These are phyloP conservation scores for Chesias legatella DNA, from an alignment of 2,888 invertebrate species.

Conservation along the genomic window DNA sequence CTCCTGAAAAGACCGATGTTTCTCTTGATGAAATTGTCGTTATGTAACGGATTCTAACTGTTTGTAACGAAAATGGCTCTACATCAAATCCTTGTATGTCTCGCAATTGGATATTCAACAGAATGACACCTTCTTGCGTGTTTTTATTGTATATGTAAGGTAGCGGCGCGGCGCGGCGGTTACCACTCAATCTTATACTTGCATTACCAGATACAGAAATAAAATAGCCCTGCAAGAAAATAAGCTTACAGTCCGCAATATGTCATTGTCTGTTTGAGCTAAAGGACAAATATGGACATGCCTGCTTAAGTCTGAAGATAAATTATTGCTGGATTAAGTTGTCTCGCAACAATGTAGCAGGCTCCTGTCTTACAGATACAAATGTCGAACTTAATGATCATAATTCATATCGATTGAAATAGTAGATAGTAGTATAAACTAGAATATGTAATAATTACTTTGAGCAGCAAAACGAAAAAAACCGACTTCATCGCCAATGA, in stretches of 20 bases:
- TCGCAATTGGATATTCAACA: constrained; percentile 3
- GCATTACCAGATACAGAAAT: constrained; percentile 8
- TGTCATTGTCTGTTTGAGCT: constrained; percentile 11
- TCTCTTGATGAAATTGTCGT: neutral
- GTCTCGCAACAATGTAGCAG: constrained; percentile 22
- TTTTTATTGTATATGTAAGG: constrained; percentile 10
- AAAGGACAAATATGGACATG: constrained; percentile 21
- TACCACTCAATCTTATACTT: constrained; percentile 13
- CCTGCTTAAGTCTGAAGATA: constrained; percentile 12
- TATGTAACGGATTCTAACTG: neutral
- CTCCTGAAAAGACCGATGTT: too few species aligned
- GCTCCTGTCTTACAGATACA: too few species aligned
- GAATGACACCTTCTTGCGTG: neutral
- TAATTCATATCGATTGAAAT: too few species aligned
- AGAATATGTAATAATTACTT: too few species aligned
- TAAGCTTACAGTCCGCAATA: constrained; percentile 9
- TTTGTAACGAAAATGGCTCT: neutral
- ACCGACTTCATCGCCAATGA: too few species aligned
- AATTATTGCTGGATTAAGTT: constrained; percentile 26
- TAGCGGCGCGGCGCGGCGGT: neutral
- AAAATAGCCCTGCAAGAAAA: constrained; percentile 11
- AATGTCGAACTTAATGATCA: too few species aligned
- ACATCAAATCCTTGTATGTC: neutral
- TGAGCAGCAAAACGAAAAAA: too few species aligned
- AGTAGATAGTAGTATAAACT: too few species aligned